Percentiles rank a stretch among this genome's conserved stretches.
These are phyloP conservation scores for Eleginops maclovinus DNA, from an alignment of 2,113 vertebrate species.

Conservation along the genomic window DNA sequence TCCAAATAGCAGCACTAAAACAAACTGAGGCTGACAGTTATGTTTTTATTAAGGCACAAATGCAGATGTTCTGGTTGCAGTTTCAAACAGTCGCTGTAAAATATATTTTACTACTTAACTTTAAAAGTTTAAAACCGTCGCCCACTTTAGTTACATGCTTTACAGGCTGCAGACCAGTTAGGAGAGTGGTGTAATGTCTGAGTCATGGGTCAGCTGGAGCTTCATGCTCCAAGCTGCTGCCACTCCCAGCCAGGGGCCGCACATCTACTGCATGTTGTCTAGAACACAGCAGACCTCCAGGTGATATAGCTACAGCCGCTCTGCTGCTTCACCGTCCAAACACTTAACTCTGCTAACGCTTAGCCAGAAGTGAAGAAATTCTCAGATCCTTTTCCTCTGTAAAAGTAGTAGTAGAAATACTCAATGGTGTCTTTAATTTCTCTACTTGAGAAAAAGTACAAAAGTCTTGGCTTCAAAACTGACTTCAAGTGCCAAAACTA, in stretches of 20 bases:
- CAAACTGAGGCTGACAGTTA: not conserved
- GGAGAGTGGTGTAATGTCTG: conserved; percentile 22
- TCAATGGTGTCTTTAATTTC: no score
- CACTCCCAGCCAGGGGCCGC: conserved; percentile 37
- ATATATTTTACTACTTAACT: conserved; percentile 36
- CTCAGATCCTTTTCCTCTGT: no score
- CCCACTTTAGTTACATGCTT: conserved; percentile 43
- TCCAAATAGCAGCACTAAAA: not conserved
- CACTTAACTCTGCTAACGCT: not conserved
- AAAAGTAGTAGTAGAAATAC: no score
- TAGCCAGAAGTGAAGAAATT: not conserved
- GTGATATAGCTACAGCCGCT: not conserved
- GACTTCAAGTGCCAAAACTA: no score
- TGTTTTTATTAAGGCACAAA: conserved; percentile 24
- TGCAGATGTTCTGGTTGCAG: conserved; percentile 38
- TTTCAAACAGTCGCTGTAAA: conserved; percentile 36
- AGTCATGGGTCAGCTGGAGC: conserved; percentile 49
- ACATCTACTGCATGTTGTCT: conserved; percentile 47
- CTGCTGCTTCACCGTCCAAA: not conserved
- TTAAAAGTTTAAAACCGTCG: conserved; percentile 37
- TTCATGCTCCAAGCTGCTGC: conserved; percentile 44
- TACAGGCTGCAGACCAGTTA: conserved; percentile 37
- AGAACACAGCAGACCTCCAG: conserved; percentile 17
- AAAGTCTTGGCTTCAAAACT: no score
- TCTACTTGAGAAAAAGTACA: no score